Percentiles rank a stretch among this genome's conserved stretches.
Evolutionary conservation across 1,140 invertebrate species (phyloP).

Genomic region (Drosophila virilis): DNA sequence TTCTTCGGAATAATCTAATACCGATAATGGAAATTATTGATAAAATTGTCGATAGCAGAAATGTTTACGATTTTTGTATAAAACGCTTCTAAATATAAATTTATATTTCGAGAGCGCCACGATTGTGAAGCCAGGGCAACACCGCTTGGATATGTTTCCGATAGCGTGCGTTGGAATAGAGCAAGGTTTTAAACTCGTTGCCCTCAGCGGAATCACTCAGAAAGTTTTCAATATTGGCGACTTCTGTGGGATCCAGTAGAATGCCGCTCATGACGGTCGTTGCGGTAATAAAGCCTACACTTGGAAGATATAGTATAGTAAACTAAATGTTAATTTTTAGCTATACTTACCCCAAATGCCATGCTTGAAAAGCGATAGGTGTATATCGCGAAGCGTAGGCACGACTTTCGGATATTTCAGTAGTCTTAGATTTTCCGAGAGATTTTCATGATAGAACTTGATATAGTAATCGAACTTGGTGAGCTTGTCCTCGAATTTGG

Average conservation of each 20-base stretch:
- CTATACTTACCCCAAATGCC: constrained; percentile 59
- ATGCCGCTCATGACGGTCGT: constrained; percentile 70
- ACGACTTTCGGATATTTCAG: constrained; percentile 64
- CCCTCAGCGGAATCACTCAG: constrained; percentile 52
- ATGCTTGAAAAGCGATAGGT: constrained; percentile 54
- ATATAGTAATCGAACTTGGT: constrained; percentile 73
- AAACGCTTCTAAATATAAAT: background rate
- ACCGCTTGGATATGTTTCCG: constrained; percentile 61
- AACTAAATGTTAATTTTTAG: background rate
- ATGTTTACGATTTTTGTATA: background rate
- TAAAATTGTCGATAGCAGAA: background rate
- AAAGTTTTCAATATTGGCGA: constrained; percentile 63
- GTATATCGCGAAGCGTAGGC: constrained; percentile 61
- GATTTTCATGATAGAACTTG: constrained; percentile 69
- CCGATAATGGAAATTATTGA: constrained; percentile 18
- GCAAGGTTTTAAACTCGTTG: constrained; percentile 57
- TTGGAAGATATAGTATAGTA: background rate
- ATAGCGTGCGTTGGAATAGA: constrained; percentile 67
- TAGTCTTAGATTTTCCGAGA: constrained; percentile 54
- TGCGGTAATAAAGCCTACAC: constrained; percentile 51
- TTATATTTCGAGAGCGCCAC: constrained; percentile 56
- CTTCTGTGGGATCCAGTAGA: constrained; percentile 66
- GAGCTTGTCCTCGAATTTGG: constrained; percentile 68
- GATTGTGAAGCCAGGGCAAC: constrained; percentile 72
- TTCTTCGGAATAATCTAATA: constrained; percentile 12